These are phyloP conservation scores for Hemaris fuciformis DNA, from an alignment of 2,888 invertebrate species.

Conservation along the genomic window DNA sequence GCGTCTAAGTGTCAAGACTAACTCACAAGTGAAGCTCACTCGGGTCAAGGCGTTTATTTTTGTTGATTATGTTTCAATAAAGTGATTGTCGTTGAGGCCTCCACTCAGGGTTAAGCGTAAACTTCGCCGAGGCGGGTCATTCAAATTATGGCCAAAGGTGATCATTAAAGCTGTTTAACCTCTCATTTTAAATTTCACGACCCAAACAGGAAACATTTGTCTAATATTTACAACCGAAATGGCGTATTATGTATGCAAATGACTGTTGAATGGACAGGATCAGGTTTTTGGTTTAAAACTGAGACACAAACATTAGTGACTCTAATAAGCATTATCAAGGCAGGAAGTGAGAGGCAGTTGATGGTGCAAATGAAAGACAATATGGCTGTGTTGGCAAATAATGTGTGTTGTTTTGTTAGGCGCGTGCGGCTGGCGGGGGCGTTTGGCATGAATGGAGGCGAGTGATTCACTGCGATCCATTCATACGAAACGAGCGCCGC, in stretches of 20 bases:
- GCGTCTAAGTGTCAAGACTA: conserved; percentile 43
- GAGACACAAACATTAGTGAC: conserved; percentile 9
- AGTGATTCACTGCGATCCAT: conserved; percentile 73
- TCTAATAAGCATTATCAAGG: conserved; percentile 42
- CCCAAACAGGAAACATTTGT: conserved; percentile 36
- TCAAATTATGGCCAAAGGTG: conserved; percentile 35
- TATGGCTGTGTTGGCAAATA: conserved; percentile 52
- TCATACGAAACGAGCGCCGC: conserved; percentile 53
- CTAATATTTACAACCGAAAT: conserved; percentile 18
- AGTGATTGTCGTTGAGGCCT: conserved; percentile 45
- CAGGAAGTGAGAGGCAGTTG: conserved; percentile 69
- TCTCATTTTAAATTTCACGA: conserved; percentile 65
- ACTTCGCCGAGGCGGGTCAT: conserved; percentile 26
- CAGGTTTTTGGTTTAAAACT: conserved; percentile 9
- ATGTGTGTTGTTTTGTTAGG: conserved; percentile 54
- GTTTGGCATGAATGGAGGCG: conserved; percentile 65
- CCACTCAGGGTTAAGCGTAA: conserved; percentile 40
- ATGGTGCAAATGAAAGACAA: conserved; percentile 67
- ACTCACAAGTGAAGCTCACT: conserved; percentile 32
- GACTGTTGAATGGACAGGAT: conserved; percentile 16
- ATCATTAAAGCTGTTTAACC: conserved; percentile 43
- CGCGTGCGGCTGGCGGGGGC: conserved; percentile 68
- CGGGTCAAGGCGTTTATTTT: conserved; percentile 49
- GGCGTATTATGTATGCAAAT: conserved; percentile 18
- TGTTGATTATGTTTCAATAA: conserved; percentile 41